Percentiles rank a stretch among this genome's conserved stretches.
Conservation (phyloP, 2,113 vertebrate species). For the Carlito syrichta region DNA sequence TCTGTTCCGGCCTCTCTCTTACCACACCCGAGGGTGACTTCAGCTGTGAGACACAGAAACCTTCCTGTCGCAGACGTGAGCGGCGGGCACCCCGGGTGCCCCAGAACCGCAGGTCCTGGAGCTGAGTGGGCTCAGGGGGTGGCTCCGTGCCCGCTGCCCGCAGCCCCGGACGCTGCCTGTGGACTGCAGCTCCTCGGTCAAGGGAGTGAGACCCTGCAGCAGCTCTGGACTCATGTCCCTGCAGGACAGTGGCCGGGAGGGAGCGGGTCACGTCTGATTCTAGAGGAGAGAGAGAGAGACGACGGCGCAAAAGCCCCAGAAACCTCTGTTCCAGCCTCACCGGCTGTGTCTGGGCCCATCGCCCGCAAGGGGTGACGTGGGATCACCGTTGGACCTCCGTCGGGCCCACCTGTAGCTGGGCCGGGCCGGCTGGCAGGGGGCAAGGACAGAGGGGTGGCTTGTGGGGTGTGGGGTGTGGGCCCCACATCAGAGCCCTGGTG, state of each 20-base stretch:
- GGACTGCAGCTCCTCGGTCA: background rate
- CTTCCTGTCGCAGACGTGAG: rapidly evolving
- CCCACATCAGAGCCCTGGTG: background rate
- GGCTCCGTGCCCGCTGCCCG: rapidly evolving
- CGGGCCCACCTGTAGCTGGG: background rate
- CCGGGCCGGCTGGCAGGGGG: too few relatives aligned
- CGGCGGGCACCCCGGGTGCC: background rate
- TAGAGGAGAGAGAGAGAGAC: background rate
- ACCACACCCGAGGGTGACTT: background rate
- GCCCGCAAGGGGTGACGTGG: too few relatives aligned
- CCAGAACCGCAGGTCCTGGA: background rate
- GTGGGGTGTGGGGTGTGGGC: background rate
- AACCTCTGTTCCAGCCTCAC: background rate
- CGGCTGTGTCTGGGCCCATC: background rate
- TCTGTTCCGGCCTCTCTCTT: background rate
- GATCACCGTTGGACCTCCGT: background rate
- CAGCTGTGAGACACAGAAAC: background rate
- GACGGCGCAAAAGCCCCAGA: background rate
- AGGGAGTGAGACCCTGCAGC: rapidly evolving
- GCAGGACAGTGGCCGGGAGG: background rate
- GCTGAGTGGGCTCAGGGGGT: background rate
- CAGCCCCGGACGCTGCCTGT: background rate
- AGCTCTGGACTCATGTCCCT: background rate
- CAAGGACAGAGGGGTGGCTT: background rate
- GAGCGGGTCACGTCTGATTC: background rate